phyloP scores from a whole-genome alignment of 2,888 invertebrate genomes.

The Harpalus rubripes region DNA sequence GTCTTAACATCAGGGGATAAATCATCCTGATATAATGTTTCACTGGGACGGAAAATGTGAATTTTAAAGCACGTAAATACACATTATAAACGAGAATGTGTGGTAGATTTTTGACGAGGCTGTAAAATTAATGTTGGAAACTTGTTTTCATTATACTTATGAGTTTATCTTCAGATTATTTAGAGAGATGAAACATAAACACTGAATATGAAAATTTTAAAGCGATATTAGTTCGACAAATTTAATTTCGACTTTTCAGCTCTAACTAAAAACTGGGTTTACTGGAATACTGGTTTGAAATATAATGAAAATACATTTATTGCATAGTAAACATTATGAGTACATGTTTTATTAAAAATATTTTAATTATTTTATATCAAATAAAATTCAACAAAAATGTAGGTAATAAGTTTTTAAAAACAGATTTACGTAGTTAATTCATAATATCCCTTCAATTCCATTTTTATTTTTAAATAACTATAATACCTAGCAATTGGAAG shows the following conservation, averaged over 20 bases:
- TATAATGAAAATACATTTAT: no score
- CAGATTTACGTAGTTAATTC: no score
- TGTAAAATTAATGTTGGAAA: conserved; percentile 43
- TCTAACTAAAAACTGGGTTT: no score
- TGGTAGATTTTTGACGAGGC: conserved; percentile 31
- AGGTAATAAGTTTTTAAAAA: no score
- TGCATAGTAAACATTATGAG: no score
- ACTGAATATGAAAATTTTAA: conserved; percentile 32
- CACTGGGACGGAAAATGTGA: conserved; percentile 27
- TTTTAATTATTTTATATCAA: no score
- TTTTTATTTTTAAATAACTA: no score
- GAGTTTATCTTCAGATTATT: conserved; percentile 39
- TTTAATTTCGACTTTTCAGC: conserved; percentile 37
- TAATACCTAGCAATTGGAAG: no score
- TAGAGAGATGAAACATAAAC: conserved; percentile 6
- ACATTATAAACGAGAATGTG: conserved; percentile 15
- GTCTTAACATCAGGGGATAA: not conserved
- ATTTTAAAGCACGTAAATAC: conserved; percentile 44
- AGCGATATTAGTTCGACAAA: conserved; percentile 15
- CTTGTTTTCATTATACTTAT: conserved; percentile 46
- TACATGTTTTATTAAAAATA: no score
- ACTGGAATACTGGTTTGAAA: no score
- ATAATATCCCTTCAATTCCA: no score
- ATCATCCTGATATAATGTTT: conserved; percentile 22
- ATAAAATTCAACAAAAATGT: no score